Percentiles rank a stretch among this genome's conserved stretches.
These are phyloP conservation scores for Anneissia japonica DNA, from an alignment of 35 echinoderm and acorn worm species.

Conservation along the genomic window DNA sequence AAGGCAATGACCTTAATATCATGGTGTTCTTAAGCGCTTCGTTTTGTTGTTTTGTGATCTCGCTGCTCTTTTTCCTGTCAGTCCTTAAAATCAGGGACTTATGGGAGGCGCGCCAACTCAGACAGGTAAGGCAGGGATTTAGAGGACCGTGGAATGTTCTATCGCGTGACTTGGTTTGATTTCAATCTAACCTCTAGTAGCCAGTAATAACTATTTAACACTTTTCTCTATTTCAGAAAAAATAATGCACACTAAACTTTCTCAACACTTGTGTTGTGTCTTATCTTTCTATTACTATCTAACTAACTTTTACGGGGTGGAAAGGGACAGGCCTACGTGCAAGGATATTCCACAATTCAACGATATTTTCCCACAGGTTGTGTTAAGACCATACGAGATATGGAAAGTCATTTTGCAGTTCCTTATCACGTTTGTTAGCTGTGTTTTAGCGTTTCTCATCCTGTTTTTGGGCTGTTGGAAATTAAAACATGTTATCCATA, in stretches of 20 bases:
- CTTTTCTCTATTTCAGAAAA: neutral
- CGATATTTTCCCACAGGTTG: neutral
- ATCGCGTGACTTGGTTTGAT: neutral
- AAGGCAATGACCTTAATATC: neutral
- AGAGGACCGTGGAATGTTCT: neutral
- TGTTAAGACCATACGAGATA: neutral
- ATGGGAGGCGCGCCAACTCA: neutral
- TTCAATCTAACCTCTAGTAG: neutral
- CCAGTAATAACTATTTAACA: neutral
- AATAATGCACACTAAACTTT: neutral
- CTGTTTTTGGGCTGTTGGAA: neutral
- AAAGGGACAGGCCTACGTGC: neutral
- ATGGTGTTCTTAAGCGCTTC: neutral
- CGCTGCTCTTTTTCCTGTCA: neutral
- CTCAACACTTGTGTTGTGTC: neutral
- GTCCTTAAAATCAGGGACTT: slow-evolving; percentile 1
- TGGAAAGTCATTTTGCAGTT: neutral
- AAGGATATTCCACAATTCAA: neutral
- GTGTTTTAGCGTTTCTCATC: too few species aligned
- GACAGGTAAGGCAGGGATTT: neutral
- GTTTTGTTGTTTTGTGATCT: neutral
- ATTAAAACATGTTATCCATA: neutral
- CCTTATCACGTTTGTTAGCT: neutral
- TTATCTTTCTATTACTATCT: neutral
- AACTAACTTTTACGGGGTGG: neutral